These are phyloP conservation scores for Oscheius sp. DNA, from an alignment of 1,140 invertebrate genomes.

Conservation along the genomic window DNA sequence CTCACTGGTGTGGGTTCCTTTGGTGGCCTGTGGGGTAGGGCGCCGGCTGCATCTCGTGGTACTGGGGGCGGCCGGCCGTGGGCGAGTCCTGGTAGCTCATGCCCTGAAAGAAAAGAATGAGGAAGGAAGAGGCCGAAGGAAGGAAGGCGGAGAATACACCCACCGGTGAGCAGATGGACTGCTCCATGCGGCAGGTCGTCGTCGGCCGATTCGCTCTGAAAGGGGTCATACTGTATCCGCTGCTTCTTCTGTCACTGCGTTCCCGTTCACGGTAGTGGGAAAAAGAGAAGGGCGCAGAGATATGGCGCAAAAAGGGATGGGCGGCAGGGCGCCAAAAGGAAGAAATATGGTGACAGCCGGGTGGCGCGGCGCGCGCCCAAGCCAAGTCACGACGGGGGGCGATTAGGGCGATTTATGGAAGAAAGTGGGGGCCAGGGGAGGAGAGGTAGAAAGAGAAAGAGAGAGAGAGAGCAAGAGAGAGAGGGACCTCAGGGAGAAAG, in stretches of 20 bases:
- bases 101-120: no score
- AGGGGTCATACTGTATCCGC: background rate
- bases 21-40: no score
- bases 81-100: background rate
- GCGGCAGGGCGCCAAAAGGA: background rate
- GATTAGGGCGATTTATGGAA: background rate
- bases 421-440: background rate
- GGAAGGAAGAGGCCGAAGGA: no score
- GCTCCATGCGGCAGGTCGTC: background rate
- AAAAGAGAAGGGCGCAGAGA: background rate
- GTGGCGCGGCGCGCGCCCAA: background rate
- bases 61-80: background rate
- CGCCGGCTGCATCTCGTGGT: slow-evolving; percentile 5
- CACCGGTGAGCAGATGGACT: background rate
- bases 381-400: background rate
- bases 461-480: no score
- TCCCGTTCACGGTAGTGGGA: background rate
- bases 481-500: no score
- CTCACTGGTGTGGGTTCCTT: background rate
- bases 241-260: no score
- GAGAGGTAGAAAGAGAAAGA: background rate
- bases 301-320: background rate
- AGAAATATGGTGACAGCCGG: slow-evolving; percentile 2
- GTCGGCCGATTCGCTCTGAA: background rate
- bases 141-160: no score